phyloP scores from a whole-genome alignment of 2,888 invertebrate species.

The Pharmacophagus antenor region DNA sequence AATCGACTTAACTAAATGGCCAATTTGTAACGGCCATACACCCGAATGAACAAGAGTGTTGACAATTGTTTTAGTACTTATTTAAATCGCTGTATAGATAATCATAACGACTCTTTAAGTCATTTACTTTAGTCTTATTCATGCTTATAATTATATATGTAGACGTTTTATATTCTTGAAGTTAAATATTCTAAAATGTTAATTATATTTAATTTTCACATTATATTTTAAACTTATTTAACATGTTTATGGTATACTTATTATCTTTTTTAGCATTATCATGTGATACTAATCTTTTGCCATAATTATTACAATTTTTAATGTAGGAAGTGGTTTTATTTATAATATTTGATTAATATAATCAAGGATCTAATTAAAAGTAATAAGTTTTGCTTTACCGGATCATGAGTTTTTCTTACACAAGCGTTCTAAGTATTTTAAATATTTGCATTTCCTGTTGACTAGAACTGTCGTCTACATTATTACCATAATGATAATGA shows the following conservation, averaged over 20 bases:
- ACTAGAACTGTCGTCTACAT: constrained; percentile 12
- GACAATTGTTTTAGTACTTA: constrained; percentile 24
- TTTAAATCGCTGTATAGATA: constrained; percentile 24
- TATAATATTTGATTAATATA: background rate
- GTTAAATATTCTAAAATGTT: background rate
- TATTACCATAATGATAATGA: constrained; percentile 10
- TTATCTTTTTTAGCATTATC: background rate
- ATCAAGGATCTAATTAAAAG: background rate
- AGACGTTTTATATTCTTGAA: background rate
- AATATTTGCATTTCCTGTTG: constrained; percentile 27
- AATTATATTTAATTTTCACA: background rate
- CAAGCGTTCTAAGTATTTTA: background rate
- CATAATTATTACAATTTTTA: too few species aligned
- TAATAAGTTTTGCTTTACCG: background rate
- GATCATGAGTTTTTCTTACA: background rate
- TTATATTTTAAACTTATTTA: background rate
- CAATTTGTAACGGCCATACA: constrained; percentile 36
- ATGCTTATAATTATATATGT: constrained; percentile 1
- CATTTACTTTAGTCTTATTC: constrained; percentile 20
- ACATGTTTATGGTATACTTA: background rate
- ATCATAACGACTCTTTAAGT: constrained; percentile 10
- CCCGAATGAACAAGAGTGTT: constrained; percentile 32
- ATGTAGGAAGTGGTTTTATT: background rate
- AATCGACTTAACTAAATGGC: constrained; percentile 38
- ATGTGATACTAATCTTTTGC: too few species aligned